Conservation (phyloP, 2,888 invertebrate species). For the Netelia fuscicornis region DNA sequence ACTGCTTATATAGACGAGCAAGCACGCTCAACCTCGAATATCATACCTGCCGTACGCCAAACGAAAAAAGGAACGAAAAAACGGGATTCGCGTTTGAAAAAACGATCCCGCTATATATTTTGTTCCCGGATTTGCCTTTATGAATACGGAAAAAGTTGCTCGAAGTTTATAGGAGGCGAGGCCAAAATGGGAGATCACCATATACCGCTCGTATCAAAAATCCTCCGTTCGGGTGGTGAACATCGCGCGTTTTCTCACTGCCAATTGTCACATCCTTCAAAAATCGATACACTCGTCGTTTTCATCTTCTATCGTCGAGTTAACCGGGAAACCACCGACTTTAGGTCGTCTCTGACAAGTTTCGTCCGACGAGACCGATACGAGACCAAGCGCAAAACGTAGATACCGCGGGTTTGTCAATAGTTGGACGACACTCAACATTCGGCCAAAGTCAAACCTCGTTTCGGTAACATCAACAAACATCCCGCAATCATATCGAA, state of each 20-base stretch:
- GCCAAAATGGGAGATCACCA: not conserved
- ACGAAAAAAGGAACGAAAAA: slow-evolving; percentile 20
- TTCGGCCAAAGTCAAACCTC: slow-evolving; percentile 3
- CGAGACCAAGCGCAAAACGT: not conserved
- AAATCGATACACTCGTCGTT: not conserved
- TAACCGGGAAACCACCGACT: not conserved
- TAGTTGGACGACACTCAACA: slow-evolving; percentile 14
- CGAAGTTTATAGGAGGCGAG: not conserved
- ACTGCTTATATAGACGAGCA: slow-evolving; percentile 41
- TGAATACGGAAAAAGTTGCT: slow-evolving; percentile 18
- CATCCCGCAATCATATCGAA: not conserved
- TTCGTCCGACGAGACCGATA: not conserved
- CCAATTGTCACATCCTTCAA: not conserved
- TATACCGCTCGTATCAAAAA: slow-evolving; percentile 1
- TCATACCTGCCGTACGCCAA: not conserved
- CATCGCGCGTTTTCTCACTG: no score
- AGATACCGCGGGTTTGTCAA: slow-evolving; percentile 6
- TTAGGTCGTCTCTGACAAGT: not conserved
- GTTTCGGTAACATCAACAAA: not conserved
- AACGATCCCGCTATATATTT: not conserved
- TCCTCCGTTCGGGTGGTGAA: not conserved
- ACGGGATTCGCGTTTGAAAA: slow-evolving; percentile 11
- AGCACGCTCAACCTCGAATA: slow-evolving; percentile 18
- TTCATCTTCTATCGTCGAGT: not conserved
- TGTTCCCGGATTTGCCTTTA: slow-evolving; percentile 35